These are phyloP conservation scores for Dicyrtoma fusca DNA, from an alignment of 2,888 invertebrate species.

Conservation along the genomic window DNA sequence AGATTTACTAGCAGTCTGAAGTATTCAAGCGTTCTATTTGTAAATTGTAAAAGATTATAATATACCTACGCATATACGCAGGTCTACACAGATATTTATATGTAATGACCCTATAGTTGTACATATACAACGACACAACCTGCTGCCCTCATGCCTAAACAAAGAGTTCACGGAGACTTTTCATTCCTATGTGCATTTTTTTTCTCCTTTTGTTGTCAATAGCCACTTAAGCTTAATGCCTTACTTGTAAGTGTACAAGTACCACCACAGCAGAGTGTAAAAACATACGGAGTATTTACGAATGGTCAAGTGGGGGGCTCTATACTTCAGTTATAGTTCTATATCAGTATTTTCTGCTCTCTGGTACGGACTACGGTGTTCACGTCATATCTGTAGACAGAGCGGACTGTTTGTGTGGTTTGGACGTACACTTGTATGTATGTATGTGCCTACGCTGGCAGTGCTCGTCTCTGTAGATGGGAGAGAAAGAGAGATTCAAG, in stretches of 20 bases:
- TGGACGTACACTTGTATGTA: background rate
- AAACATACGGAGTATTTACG: slow-evolving; percentile 18
- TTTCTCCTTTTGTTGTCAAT: slow-evolving; percentile 8
- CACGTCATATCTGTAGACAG: background rate
- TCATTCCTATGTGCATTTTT: too few species aligned
- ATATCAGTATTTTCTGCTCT: too few species aligned
- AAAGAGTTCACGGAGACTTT: too few species aligned
- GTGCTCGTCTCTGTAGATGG: background rate
- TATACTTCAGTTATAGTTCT: too few species aligned
- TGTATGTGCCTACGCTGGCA: background rate
- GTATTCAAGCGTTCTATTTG: too few species aligned
- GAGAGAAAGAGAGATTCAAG: slow-evolving; percentile 24
- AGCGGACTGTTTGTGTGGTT: too few species aligned
- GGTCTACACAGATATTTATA: background rate
- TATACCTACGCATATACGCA: background rate
- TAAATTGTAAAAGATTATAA: too few species aligned
- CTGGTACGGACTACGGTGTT: too few species aligned
- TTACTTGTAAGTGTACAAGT: slow-evolving; percentile 19
- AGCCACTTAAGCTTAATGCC: slow-evolving; percentile 29
- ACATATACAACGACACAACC: background rate
- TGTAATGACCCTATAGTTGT: background rate
- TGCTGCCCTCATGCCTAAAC: background rate
- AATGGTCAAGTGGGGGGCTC: slow-evolving; percentile 2
- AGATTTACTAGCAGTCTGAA: too few species aligned
- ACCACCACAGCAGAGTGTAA: slow-evolving; percentile 12